Conservation (phyloP, 2,797 vertebrate species). For the Alosa sapidissima region DNA sequence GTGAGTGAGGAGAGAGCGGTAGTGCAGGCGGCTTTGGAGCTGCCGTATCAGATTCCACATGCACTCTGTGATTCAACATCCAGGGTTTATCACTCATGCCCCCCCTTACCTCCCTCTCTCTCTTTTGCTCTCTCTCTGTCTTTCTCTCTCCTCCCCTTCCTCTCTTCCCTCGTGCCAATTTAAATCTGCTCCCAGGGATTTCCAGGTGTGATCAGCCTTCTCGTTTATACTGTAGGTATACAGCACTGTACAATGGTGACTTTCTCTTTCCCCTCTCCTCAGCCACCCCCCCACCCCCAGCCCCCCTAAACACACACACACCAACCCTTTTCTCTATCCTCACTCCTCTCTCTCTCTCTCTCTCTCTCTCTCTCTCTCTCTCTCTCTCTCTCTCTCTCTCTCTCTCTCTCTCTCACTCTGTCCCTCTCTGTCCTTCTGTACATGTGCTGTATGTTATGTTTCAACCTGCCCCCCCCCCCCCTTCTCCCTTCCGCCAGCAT, state of each 20-base stretch:
- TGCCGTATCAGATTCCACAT: slow-evolving; percentile 49
- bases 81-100: slow-evolving; percentile 32
- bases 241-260: background rate
- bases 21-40: slow-evolving; percentile 37
- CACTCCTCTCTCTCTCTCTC: no score
- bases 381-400: no score
- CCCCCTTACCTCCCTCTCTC: slow-evolving; percentile 44
- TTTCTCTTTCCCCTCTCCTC: background rate
- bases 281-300: background rate
- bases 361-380: background rate
- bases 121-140: slow-evolving; percentile 43
- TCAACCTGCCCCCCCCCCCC: background rate
- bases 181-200: slow-evolving; percentile 22
- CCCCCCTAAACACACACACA: no score
- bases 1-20: background rate
- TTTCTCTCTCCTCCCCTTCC: background rate
- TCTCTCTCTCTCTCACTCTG: background rate
- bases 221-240: background rate
- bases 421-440: background rate
- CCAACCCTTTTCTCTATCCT: background rate
- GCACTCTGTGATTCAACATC: slow-evolving; percentile 46
- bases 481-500: background rate
- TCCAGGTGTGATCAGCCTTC: background rate
- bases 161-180: slow-evolving; percentile 22
- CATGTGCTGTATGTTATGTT: background rate